These are phyloP conservation scores for Falcunculus frontatus DNA, from an alignment of 2,113 vertebrate species.

Conservation along the genomic window DNA sequence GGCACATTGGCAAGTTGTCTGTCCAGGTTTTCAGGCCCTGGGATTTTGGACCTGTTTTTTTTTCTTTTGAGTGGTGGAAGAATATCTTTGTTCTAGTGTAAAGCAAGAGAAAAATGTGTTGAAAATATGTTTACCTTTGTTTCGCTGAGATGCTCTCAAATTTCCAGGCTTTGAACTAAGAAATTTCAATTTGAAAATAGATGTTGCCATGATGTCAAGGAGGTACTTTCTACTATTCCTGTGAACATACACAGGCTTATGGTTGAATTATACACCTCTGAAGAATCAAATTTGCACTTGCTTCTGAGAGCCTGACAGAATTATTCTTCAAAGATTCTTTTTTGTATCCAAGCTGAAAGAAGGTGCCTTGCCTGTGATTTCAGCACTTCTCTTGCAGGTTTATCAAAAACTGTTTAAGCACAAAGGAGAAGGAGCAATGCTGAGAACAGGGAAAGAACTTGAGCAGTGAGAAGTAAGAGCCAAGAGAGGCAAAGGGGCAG, in stretches of 20 bases:
- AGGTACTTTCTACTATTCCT: not conserved
- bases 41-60: not conserved
- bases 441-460: not conserved
- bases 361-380: not conserved
- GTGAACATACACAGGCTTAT: not conserved
- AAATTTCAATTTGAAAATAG: not conserved
- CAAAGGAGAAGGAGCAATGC: not conserved
- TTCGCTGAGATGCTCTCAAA: not conserved
- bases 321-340: slow-evolving; percentile 28
- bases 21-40: not conserved
- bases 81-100: not conserved
- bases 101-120: not conserved
- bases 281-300: slow-evolving; percentile 32
- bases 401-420: not conserved
- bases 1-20: not conserved
- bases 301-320: not conserved
- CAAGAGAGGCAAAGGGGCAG: not conserved
- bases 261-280: not conserved
- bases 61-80: not conserved
- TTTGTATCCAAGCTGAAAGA: not conserved
- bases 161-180: not conserved
- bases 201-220: not conserved
- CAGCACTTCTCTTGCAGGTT: not conserved
- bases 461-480: not conserved
- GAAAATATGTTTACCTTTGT: not conserved